Evolutionary conservation across 2,797 vertebrate species (phyloP).

Genomic region (Craterocephalus amniculus): DNA sequence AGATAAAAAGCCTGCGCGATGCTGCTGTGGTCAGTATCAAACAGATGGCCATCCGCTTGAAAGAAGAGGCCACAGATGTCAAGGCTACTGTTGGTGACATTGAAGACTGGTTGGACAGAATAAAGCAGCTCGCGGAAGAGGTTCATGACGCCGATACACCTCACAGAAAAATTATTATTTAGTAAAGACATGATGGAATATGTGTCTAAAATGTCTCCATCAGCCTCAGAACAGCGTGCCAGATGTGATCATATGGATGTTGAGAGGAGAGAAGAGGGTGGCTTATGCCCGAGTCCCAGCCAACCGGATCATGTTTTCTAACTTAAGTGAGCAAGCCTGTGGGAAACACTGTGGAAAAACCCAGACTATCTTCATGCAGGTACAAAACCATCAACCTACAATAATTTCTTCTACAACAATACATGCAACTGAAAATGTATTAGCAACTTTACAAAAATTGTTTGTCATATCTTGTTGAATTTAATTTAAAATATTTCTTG

Average conservation of each 20-base stretch:
- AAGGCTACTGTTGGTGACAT: slow-evolving; percentile 87
- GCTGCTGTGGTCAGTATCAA: slow-evolving; percentile 81
- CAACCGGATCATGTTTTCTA: slow-evolving; percentile 89
- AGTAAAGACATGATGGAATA: not conserved
- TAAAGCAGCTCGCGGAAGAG: slow-evolving; percentile 92
- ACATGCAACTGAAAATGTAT: not conserved
- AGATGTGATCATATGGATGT: slow-evolving; percentile 98
- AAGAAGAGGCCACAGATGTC: slow-evolving; percentile 84
- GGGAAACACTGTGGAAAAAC: slow-evolving; percentile 93
- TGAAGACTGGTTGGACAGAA: slow-evolving; percentile 92
- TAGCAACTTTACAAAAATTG: not conserved
- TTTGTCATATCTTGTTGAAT: not conserved
- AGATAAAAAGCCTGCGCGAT: slow-evolving; percentile 88
- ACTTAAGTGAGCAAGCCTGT: slow-evolving; percentile 84
- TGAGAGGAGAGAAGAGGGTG: slow-evolving; percentile 92
- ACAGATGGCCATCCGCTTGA: slow-evolving; percentile 83
- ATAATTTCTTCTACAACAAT: not conserved
- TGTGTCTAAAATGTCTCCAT: slow-evolving; percentile 23
- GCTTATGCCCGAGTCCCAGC: slow-evolving; percentile 93
- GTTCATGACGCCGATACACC: slow-evolving; percentile 55
- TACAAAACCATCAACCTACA: slow-evolving; percentile 55
- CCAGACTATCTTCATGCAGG: slow-evolving; percentile 93
- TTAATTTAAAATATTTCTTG: not conserved
- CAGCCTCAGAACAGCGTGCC: slow-evolving; percentile 98
- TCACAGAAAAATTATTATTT: not conserved